A percentile compares a stretch with the other conserved stretches of the same genome.
Evolutionary conservation across 2,888 invertebrate species (phyloP).

Genomic region (Bellardia pandia): DNA sequence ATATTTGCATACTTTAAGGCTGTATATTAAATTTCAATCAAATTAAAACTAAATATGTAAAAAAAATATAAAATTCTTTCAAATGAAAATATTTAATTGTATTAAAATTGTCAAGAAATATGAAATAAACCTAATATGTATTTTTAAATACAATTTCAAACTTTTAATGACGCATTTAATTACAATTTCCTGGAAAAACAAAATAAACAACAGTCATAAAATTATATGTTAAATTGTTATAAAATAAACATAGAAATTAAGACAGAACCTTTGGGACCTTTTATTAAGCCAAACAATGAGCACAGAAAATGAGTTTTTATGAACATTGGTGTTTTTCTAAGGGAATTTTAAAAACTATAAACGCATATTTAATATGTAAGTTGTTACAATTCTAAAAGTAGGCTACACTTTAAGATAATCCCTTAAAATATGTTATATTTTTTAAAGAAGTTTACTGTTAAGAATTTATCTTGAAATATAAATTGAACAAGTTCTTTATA

Average conservation of each 20-base stretch:
- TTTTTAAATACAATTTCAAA: neutral
- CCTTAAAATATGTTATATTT: neutral
- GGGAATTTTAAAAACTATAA: too few relatives aligned
- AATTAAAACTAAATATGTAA: neutral
- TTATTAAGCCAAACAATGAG: neutral
- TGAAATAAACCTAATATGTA: neutral
- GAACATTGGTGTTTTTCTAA: neutral
- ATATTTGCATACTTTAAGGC: slow-evolving; percentile 10
- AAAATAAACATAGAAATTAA: neutral
- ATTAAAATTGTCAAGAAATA: neutral
- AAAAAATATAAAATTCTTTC: neutral
- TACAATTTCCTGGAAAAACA: neutral
- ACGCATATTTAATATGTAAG: too few relatives aligned
- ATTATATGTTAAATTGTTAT: neutral
- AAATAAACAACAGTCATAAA: neutral
- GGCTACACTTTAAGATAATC: too few relatives aligned
- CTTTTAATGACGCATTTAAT: neutral
- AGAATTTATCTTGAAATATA: neutral
- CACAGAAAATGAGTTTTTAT: neutral
- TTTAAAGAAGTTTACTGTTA: too few relatives aligned
- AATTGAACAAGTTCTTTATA: neutral
- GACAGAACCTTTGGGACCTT: neutral
- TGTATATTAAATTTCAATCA: slow-evolving; percentile 13
- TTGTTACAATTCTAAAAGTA: too few relatives aligned
- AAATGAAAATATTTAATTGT: neutral